Conservation (phyloP, 2,113 vertebrate genomes). For the Cheirogaleus medius region DNA sequence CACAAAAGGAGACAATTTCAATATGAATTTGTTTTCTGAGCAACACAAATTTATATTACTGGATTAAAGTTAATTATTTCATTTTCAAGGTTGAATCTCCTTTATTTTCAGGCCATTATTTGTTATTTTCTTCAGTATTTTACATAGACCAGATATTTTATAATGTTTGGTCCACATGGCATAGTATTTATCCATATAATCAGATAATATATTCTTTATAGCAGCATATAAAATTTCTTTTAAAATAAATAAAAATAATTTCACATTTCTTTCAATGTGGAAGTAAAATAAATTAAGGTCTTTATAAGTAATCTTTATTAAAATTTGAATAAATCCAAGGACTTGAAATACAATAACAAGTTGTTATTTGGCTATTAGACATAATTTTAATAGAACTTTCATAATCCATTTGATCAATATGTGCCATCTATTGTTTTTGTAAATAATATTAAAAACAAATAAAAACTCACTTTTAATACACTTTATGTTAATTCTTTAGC, state of each 20-base stretch:
- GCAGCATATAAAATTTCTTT: background rate
- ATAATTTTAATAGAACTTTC: background rate
- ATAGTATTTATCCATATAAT: background rate
- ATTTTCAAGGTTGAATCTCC: background rate
- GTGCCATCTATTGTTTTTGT: background rate
- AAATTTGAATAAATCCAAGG: background rate
- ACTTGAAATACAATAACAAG: background rate
- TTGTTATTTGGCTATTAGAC: background rate
- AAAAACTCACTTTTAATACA: background rate
- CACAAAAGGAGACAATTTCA: background rate
- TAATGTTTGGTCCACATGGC: background rate
- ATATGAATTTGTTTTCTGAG: background rate
- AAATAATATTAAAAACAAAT: background rate
- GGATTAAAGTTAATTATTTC: background rate
- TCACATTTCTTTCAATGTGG: background rate
- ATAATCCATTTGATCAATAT: background rate
- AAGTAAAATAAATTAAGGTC: background rate
- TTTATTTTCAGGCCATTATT: background rate
- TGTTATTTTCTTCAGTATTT: background rate
- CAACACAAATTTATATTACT: background rate
- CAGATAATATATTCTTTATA: background rate
- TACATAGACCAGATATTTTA: background rate
- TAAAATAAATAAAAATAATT: background rate
- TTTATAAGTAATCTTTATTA: background rate
- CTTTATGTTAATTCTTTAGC: background rate